Percentiles rank a stretch among this genome's conserved stretches.
Conservation (phyloP, 1,140 invertebrate genomes). For the Macrocentrus cingulum region DNA sequence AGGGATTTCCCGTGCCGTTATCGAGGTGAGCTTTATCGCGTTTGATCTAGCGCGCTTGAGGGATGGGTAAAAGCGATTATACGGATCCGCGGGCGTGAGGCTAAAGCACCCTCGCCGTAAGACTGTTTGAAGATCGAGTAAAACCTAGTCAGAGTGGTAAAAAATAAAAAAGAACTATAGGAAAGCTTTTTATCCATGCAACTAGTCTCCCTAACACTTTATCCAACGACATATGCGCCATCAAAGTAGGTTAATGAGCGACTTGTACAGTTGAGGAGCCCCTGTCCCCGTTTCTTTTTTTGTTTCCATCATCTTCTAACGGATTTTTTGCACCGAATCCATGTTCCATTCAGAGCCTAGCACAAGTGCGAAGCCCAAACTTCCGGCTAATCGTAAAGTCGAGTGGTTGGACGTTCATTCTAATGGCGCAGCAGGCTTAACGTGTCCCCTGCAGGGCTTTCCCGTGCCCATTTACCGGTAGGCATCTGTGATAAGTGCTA, state of each 20-base stretch:
- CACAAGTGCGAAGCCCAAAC: constrained; percentile 60
- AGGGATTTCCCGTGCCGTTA: constrained; percentile 34
- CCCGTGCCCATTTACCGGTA: constrained; percentile 61
- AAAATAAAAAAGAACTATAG: not conserved
- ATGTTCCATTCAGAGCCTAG: constrained; percentile 56
- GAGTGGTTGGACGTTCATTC: constrained; percentile 50
- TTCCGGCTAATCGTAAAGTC: constrained; percentile 55
- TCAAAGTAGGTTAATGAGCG: too few species aligned
- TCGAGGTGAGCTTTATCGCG: constrained; percentile 28
- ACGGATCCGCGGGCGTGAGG: not conserved
- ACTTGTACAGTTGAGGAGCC: not conserved
- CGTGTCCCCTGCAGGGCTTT: constrained; percentile 66
- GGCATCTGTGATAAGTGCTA: constrained; percentile 26
- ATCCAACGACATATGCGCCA: too few species aligned
- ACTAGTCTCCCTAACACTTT: too few species aligned
- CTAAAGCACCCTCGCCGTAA: constrained; percentile 4
- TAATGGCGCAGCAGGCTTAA: constrained; percentile 39
- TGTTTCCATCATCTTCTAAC: not conserved
- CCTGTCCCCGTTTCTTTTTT: not conserved
- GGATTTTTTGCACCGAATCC: constrained; percentile 12
- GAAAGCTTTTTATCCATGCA: too few species aligned
- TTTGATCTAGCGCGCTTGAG: not conserved
- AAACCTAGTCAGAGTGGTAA: not conserved
- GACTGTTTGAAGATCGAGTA: not conserved
- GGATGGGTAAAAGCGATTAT: constrained; percentile 7